Evolutionary conservation across 2,113 vertebrate genomes (phyloP).

Genomic region (Hippoglossus stenolepis): DNA sequence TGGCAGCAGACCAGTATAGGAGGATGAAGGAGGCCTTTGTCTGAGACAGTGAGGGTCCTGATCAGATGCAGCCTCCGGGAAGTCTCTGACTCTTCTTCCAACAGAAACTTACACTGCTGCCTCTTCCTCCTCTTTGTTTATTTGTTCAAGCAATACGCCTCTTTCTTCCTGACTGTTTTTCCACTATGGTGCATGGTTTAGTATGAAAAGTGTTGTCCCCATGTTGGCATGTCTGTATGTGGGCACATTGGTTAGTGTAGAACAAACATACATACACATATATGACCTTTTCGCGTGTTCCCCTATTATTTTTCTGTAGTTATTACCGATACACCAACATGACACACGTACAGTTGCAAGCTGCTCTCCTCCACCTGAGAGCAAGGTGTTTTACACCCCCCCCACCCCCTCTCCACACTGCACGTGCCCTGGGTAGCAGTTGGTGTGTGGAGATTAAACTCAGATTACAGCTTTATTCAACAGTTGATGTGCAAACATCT

Average conservation of each 20-base stretch:
- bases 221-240: constrained; percentile 6
- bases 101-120: neutral
- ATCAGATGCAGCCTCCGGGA: constrained; percentile 44
- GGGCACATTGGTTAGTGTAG: neutral
- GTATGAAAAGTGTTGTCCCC: neutral
- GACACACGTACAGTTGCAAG: neutral
- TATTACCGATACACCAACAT: neutral
- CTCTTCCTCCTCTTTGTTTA: constrained; percentile 37
- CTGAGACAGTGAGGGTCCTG: neutral
- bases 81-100: constrained; percentile 9
- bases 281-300: no score
- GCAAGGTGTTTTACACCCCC: neutral
- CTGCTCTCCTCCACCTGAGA: neutral
- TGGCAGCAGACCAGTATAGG: neutral
- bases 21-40: constrained; percentile 73
- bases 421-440: constrained; percentile 21
- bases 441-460: constrained; percentile 67
- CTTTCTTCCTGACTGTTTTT: neutral
- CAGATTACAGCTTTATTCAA: constrained; percentile 68
- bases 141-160: constrained; percentile 19
- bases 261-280: no score
- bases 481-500: constrained; percentile 58
- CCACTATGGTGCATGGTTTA: neutral
- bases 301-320: no score
- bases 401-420: constrained; percentile 1